These are phyloP conservation scores for Coluber constrictor DNA, from an alignment of 2,797 vertebrate genomes.

Conservation along the genomic window DNA sequence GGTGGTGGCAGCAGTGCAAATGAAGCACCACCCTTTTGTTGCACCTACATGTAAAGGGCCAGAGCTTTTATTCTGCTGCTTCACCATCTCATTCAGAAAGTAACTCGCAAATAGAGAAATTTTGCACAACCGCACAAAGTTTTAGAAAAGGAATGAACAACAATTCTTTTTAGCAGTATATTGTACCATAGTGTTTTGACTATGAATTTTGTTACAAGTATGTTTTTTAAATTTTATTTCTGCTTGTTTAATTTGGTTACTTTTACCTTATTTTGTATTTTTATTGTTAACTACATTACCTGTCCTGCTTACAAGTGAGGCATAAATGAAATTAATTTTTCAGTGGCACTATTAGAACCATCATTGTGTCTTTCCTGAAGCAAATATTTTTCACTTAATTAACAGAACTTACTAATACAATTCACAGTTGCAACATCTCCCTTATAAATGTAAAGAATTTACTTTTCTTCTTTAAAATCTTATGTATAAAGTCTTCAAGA, in stretches of 20 bases:
- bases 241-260: not conserved
- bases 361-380: not conserved
- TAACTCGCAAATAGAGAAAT: not conserved
- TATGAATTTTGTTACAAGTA: not conserved
- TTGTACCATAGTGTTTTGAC: not conserved
- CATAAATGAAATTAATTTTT: not conserved
- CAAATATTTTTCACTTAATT: conserved; percentile 14
- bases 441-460: not conserved
- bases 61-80: not conserved
- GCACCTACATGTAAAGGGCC: not conserved
- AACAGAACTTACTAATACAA: conserved; percentile 25
- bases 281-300: not conserved
- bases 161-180: not conserved
- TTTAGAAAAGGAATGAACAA: not conserved
- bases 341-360: not conserved
- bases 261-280: not conserved
- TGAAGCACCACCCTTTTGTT: not conserved
- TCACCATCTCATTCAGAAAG: not conserved
- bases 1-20: not conserved
- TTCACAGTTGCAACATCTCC: not conserved
- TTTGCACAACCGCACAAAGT: not conserved
- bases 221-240: not conserved
- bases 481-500: not conserved
- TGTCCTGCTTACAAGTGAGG: not conserved
- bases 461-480: not conserved